These are phyloP conservation scores for Pomatorhinus ruficollis DNA, from an alignment of 2,113 vertebrate species.

Conservation along the genomic window DNA sequence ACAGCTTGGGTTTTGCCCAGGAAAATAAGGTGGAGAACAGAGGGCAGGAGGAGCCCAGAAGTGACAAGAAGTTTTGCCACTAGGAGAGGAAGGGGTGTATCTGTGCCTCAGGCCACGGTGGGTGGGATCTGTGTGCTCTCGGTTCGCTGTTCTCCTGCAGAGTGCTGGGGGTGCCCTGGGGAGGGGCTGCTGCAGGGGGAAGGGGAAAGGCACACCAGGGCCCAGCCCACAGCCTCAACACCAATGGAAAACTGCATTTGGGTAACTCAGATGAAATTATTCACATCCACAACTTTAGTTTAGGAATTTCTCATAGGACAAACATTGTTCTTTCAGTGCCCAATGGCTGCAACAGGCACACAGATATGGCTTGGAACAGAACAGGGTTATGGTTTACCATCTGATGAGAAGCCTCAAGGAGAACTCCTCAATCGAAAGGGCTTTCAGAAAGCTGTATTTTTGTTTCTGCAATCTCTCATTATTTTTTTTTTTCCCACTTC, in stretches of 20 bases:
- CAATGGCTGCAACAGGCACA: rapidly evolving
- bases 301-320: not conserved
- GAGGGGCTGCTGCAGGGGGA: not conserved
- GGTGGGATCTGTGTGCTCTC: not conserved
- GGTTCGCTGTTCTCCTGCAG: too few relatives aligned
- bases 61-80: not conserved
- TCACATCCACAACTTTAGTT: not conserved
- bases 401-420: not conserved
- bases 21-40: not conserved
- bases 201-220: rapidly evolving
- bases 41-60: not conserved
- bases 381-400: not conserved
- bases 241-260: rapidly evolving
- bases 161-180: not conserved
- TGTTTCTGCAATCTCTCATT: not conserved
- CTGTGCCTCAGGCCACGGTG: rapidly evolving
- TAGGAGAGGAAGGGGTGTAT: not conserved
- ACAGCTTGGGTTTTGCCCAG: not conserved
- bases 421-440: not conserved
- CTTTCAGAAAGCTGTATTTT: not conserved
- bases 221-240: not conserved
- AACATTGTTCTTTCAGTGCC: not conserved
- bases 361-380: not conserved
- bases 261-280: rapidly evolving
- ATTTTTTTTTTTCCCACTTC: rapidly evolving